Conservation (phyloP, 1,140 invertebrate species). For the Helicoverpa zea region DNA sequence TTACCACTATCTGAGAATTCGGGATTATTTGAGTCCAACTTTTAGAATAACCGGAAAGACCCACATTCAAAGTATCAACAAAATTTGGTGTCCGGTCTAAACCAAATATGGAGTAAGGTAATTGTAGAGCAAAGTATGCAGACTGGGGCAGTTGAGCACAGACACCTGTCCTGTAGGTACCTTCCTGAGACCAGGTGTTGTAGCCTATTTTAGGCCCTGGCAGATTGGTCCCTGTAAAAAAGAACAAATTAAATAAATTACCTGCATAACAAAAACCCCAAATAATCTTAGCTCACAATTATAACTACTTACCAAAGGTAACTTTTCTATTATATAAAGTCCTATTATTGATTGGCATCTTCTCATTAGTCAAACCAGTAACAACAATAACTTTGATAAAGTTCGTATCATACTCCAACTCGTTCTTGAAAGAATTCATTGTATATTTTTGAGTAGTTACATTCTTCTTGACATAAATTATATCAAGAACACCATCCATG, state of each 20-base stretch:
- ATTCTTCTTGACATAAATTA: conserved; percentile 91
- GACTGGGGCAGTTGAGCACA: conserved; percentile 97
- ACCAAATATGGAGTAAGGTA: conserved; percentile 98
- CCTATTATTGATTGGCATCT: conserved; percentile 90
- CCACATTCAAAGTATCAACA: conserved; percentile 95
- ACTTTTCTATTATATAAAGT: conserved; percentile 91
- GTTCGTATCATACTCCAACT: conserved; percentile 96
- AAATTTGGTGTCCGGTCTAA: conserved; percentile 99
- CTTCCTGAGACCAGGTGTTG: conserved; percentile 94
- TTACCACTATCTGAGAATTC: conserved; percentile 98
- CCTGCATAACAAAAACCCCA: neutral
- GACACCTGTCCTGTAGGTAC: conserved; percentile 90
- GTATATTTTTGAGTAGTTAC: conserved; percentile 85
- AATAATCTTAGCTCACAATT: conserved; percentile 20
- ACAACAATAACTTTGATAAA: conserved; percentile 98
- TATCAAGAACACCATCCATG: conserved; percentile 93
- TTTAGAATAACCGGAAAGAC: conserved; percentile 90
- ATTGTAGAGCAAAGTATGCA: conserved; percentile 95
- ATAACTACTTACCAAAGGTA: conserved; percentile 89
- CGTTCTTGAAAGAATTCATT: conserved; percentile 94
- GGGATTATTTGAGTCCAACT: conserved; percentile 98
- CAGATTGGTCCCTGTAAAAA: conserved; percentile 92
- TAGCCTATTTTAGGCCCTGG: conserved; percentile 96
- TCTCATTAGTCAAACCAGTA: conserved; percentile 92
- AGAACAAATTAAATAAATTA: conserved; percentile 50